phyloP scores from a whole-genome alignment of 2,888 invertebrate genomes.

The Rhagonycha lutea region DNA sequence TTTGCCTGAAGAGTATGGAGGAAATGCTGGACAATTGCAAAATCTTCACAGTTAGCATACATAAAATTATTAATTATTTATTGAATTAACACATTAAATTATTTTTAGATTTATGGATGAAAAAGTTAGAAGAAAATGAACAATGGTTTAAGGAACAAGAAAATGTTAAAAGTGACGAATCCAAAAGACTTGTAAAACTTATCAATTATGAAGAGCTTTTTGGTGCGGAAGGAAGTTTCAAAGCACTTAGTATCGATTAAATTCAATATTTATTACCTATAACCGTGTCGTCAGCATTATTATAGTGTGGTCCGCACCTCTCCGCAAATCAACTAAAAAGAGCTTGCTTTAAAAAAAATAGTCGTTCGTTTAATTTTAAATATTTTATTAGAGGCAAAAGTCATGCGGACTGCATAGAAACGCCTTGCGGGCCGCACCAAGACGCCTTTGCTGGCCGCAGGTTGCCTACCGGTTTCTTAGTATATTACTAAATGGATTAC shows the following conservation, averaged over 20 bases:
- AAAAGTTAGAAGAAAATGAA: conserved; percentile 74
- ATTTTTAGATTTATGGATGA: conserved; percentile 74
- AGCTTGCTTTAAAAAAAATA: no score
- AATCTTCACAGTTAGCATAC: conserved; percentile 67
- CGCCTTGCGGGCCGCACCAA: no score
- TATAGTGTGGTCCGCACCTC: no score
- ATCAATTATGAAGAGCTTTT: conserved; percentile 81
- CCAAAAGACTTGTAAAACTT: conserved; percentile 80
- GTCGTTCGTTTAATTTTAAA: no score
- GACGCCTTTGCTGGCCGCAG: no score
- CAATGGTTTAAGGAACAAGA: conserved; percentile 85
- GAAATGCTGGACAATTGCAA: conserved; percentile 72
- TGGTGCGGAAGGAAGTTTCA: conserved; percentile 86
- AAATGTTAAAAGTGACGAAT: conserved; percentile 75
- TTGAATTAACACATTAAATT: background rate
- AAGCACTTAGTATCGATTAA: conserved; percentile 83
- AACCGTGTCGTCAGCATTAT: no score
- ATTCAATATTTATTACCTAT: no score
- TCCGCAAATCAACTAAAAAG: no score
- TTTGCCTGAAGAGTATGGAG: conserved; percentile 67
- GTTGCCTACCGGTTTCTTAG: no score
- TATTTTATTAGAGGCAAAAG: no score
- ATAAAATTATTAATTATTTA: background rate
- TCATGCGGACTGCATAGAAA: no score
- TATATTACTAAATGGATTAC: no score